Evolutionary conservation across 2,888 invertebrate genomes (phyloP), one percentile per base, ranked within the genome.

Genomic region (Cosmorhoe ocellata): DNA sequence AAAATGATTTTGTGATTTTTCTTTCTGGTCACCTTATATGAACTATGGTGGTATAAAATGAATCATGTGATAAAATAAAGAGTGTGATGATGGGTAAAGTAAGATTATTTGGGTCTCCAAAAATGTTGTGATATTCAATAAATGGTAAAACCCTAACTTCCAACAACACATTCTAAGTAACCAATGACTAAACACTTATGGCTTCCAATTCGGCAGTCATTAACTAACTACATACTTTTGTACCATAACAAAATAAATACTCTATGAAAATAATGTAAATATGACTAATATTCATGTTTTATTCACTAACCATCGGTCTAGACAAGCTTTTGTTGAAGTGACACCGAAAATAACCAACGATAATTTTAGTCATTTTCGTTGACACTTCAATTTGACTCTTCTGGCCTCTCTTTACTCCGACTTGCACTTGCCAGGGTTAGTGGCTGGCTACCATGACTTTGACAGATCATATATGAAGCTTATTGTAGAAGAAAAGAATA

Each of bases 281-380:
- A 57, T 59, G 61, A 64, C 59, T 64, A 60, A n/a, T n/a, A n/a
- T n/a, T n/a, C n/a, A n/a, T n/a, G n/a, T n/a, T 46, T 51, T 46
- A 46, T 42, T 56, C 53, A 58, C 53, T 53, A 50, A 44, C 53
- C 54, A 36, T 36, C 28, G 3, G 26, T 2, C 22, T 12, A 30
- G 44, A 30, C 1, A 30, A 44, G 34, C 34, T 14, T 10, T 5
- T 27, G 6, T 8, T 8, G 4, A 27, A 30, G 41, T 5, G n/a
- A 13, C 24, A 26, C 18, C 30, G 40, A 18, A 30, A 24, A 18
- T 18, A 2, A 4, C 18, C 4, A 18, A 4, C n/a, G n/a, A n/a
- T 18, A 3, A 18, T 18, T 18, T 14, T 24, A 24, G 24, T 6
- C 1, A 7, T 24, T 24, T 24, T 7, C 24, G 24, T 1, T 38